Evolutionary conservation across 2,113 vertebrate genomes (phyloP).

Genomic region (Istiophorus platypterus): DNA sequence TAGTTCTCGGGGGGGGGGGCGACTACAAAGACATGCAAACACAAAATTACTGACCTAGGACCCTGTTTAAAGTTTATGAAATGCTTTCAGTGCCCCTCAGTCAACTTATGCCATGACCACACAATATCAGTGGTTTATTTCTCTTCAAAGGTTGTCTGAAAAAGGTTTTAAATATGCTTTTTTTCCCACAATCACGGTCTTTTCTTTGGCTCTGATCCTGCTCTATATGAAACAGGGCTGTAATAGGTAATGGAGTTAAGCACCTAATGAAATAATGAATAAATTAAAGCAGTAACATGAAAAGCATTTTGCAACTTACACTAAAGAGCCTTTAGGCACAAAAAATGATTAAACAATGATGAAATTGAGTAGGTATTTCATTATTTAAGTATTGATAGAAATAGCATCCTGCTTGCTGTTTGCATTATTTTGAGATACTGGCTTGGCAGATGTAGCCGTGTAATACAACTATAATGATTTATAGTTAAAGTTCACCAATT

Average conservation of each 20-base stretch:
- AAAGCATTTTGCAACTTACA: not conserved
- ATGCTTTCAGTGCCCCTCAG: constrained; percentile 56
- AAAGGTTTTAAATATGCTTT: constrained; percentile 13
- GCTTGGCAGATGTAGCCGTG: not conserved
- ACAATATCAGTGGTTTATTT: constrained; percentile 49
- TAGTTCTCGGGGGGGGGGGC: constrained; percentile 62
- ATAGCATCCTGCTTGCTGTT: not conserved
- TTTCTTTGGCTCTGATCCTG: constrained; percentile 1
- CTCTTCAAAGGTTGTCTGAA: constrained; percentile 18
- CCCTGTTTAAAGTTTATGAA: constrained; percentile 68
- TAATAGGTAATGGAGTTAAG: not conserved
- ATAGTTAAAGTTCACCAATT: not conserved
- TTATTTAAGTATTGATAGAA: not conserved
- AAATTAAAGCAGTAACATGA: constrained; percentile 1
- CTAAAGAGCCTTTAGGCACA: constrained; percentile 6
- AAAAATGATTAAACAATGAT: not conserved
- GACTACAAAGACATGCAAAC: constrained; percentile 79
- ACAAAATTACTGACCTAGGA: constrained; percentile 72
- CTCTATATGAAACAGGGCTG: constrained; percentile 2
- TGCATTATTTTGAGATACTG: not conserved
- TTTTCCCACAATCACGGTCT: not conserved
- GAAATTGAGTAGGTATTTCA: not conserved
- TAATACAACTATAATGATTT: not conserved
- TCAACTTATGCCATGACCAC: constrained; percentile 60
- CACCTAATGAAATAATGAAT: constrained; percentile 17